These are phyloP conservation scores for Drosophila testacea DNA, from an alignment of 2,888 invertebrate species.

Conservation along the genomic window DNA sequence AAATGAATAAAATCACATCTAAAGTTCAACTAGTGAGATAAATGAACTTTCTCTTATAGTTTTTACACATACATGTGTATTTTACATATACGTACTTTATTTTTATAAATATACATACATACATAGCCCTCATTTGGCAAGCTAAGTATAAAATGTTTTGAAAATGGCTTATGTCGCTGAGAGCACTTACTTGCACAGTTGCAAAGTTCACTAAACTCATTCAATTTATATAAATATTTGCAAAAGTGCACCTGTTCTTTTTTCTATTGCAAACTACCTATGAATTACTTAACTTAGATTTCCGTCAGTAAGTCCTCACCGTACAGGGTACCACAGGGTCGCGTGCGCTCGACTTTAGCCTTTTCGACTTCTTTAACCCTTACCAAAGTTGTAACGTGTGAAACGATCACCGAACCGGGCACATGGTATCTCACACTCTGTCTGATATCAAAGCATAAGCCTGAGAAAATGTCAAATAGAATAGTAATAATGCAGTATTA, in stretches of 20 bases:
- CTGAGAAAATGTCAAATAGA: slow-evolving; percentile 3
- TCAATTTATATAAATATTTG: background rate
- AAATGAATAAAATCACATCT: background rate
- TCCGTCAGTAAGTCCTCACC: background rate
- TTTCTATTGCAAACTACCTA: background rate
- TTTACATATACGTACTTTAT: background rate
- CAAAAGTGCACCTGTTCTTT: background rate
- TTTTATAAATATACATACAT: background rate
- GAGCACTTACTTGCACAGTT: background rate
- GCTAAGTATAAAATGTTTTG: slow-evolving; percentile 30
- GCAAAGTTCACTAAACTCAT: slow-evolving; percentile 28
- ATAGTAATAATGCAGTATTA: slow-evolving; percentile 1
- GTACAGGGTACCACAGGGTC: too few species aligned
- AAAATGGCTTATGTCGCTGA: background rate
- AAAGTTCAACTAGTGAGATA: background rate
- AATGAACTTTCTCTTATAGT: background rate
- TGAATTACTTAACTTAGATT: background rate
- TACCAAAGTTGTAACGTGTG: background rate
- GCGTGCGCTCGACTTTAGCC: too few species aligned
- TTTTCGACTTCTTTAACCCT: too few species aligned
- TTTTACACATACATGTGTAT: background rate
- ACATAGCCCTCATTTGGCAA: background rate
- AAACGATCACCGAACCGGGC: background rate
- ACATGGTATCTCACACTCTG: background rate
- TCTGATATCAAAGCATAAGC: background rate